Evolutionary conservation across 2,888 invertebrate species (phyloP).

Genomic region (Amphipoea oculea): DNA sequence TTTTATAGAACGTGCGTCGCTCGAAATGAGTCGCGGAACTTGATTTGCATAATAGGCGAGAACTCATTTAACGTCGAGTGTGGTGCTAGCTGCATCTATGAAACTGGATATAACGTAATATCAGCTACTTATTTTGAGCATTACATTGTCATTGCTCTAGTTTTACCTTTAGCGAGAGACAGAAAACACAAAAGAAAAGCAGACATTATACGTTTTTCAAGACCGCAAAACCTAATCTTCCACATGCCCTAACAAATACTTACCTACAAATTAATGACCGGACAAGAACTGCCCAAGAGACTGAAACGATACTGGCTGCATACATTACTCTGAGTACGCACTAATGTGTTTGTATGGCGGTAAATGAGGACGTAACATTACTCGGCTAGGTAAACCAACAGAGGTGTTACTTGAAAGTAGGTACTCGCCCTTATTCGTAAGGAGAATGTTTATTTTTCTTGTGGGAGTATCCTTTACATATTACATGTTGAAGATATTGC

Average conservation of each 20-base stretch:
- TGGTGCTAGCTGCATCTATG: not conserved
- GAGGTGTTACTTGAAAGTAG: conserved; percentile 23
- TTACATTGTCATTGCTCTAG: not conserved
- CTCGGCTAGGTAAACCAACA: conserved; percentile 3
- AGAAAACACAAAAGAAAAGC: not conserved
- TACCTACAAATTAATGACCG: not conserved
- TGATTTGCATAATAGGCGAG: not conserved
- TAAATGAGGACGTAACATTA: conserved; percentile 16
- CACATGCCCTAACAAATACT: not conserved
- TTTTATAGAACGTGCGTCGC: not conserved
- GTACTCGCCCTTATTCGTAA: not conserved
- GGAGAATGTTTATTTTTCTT: too few species aligned
- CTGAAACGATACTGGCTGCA: not conserved
- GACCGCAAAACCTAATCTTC: not conserved
- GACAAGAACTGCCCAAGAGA: not conserved
- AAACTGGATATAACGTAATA: not conserved
- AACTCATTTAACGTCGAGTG: not conserved
- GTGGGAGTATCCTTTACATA: not conserved
- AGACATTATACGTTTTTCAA: too few species aligned
- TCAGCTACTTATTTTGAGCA: not conserved
- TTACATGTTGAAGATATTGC: not conserved
- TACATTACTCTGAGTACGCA: conserved; percentile 13
- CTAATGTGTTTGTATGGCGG: conserved; percentile 15
- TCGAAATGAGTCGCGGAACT: not conserved
- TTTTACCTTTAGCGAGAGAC: not conserved